Base-by-base conservation (phyloP, 2,888 invertebrate genomes). In the Phoenoteleia sp. region DNA sequence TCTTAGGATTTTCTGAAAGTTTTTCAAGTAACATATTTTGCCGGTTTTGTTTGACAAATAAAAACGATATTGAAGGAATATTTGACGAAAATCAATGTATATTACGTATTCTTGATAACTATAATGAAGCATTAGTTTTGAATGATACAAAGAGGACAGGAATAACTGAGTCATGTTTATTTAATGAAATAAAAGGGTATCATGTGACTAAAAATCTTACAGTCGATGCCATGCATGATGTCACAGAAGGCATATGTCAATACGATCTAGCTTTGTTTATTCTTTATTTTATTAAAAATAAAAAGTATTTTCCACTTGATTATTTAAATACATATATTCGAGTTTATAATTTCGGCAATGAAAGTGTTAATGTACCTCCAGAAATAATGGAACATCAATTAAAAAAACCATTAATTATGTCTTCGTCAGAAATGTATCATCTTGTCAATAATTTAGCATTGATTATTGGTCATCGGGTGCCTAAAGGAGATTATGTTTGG, bases 371-470 rank as follows among this genome's bases (percentile, higher is more conserved):
- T 42, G 84, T 83, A 39, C 76, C 74, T 62, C 64, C 75, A 9
- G 80, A 76, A 79, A 81, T 77, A 21, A 64, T 47, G n/a, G n/a
- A 39, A n/a, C 25, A 39, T 36, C 71, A 76, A 58, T 42, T 84
- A 2, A 49, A 72, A 19, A 80, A 64, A 39, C 74, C 47, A 17
- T 52, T 84, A 19, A 81, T 80, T 15, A 85, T 87, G 66, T 87
- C 88, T 13, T 84, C 87, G 13, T 69, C 87, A 15, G 87, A 89
- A 86, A 88, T 87, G 88, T 42, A 86, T 33, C 54, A 45, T 17
- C 67, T 87, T 4, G 52, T 87, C 7, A 47, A 52, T 15, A 80
- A 80, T 69, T 69, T 87, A 39, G 45, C 29, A 60, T 72, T 89
- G 1, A 83, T 88, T 17, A 64, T 87, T 27, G 87, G 88, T 15